phyloP scores from a whole-genome alignment of 1,140 invertebrate genomes.

The Plodia interpunctella region DNA sequence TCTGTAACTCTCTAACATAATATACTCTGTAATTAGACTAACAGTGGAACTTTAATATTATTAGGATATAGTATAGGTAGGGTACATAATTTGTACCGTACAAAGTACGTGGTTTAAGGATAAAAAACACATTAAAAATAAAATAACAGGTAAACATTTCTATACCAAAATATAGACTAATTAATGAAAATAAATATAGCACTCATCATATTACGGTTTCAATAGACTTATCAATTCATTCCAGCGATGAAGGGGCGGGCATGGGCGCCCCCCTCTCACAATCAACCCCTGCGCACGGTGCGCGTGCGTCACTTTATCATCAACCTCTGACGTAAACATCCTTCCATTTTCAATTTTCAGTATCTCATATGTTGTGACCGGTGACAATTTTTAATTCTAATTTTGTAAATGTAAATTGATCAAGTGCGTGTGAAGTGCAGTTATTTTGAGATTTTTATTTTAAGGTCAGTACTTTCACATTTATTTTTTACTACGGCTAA shows the following conservation, averaged over 20 bases:
- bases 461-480: neutral
- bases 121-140: too few species aligned
- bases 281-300: conserved; percentile 34
- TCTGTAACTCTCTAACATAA: too few species aligned
- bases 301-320: conserved; percentile 51
- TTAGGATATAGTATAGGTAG: too few species aligned
- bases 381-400: neutral
- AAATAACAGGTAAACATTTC: neutral
- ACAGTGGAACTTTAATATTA: too few species aligned
- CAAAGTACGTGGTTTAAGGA: too few species aligned
- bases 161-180: neutral
- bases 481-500: neutral
- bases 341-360: conserved; percentile 1
- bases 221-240: conserved; percentile 36
- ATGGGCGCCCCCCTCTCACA: conserved; percentile 23
- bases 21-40: too few species aligned
- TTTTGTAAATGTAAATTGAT: neutral
- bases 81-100: too few species aligned
- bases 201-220: conserved; percentile 12
- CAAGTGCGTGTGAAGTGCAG: neutral
- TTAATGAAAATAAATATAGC: neutral
- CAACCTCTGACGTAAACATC: conserved; percentile 41
- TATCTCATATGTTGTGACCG: neutral
- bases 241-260: conserved; percentile 33
- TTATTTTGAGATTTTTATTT: neutral